phyloP scores from a whole-genome alignment of 2,888 invertebrate species.

The Drosophila multiciliata region DNA sequence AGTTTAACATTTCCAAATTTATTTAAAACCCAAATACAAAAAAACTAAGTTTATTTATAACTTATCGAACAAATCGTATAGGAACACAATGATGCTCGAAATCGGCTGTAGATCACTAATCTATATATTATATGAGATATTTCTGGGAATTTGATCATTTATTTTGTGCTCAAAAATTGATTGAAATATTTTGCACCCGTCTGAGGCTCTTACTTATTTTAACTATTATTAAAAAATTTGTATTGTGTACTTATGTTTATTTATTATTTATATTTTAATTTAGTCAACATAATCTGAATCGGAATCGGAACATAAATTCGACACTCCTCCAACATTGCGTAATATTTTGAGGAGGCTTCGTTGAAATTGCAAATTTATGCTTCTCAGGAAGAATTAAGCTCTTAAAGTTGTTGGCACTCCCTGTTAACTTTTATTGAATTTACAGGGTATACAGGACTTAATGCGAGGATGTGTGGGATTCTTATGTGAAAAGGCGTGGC shows the following conservation, averaged over 20 bases:
- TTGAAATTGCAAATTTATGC: background rate
- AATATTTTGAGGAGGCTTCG: background rate
- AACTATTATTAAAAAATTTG: background rate
- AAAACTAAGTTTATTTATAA: background rate
- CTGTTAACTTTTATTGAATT: background rate
- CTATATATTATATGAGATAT: background rate
- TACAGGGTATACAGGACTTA: slow-evolving; percentile 41
- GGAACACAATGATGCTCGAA: background rate
- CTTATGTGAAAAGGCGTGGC: slow-evolving; percentile 42
- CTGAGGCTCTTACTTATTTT: background rate
- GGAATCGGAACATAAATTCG: background rate
- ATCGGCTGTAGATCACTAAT: background rate
- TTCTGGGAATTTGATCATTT: background rate
- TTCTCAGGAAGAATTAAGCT: background rate
- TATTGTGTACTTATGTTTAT: too few species aligned
- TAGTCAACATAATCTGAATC: background rate
- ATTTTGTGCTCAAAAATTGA: too few species aligned
- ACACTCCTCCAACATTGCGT: background rate
- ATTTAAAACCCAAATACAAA: background rate
- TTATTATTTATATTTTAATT: too few species aligned
- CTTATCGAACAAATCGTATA: background rate
- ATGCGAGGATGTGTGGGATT: slow-evolving; percentile 23
- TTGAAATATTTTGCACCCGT: background rate
- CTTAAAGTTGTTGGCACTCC: background rate
- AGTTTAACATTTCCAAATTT: background rate